These are phyloP conservation scores for Tenthredo livida DNA, from an alignment of 2,888 invertebrate genomes.

Conservation along the genomic window DNA sequence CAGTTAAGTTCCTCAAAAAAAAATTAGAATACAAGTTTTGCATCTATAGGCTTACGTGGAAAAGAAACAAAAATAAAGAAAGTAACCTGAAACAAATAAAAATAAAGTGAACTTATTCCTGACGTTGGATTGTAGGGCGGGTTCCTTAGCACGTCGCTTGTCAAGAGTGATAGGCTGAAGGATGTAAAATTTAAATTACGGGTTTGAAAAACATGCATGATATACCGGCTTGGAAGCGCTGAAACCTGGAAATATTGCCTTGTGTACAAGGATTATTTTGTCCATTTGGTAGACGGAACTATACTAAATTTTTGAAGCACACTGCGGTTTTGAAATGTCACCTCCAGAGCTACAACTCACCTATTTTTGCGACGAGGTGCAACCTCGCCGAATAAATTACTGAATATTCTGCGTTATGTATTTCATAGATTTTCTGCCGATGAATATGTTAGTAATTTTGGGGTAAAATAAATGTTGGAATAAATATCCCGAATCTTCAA, in stretches of 20 bases:
- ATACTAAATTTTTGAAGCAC: not conserved
- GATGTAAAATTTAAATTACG: not conserved
- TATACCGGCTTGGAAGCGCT: not conserved
- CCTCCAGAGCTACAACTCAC: not conserved
- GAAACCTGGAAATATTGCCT: not conserved
- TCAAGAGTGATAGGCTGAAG: not conserved
- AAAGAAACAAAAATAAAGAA: not conserved
- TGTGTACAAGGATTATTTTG: not conserved
- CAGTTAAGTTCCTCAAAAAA: no score
- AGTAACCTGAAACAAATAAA: not conserved
- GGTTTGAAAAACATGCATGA: not conserved
- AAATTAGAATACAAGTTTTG: no score
- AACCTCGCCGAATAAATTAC: not conserved
- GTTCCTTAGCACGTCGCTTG: not conserved
- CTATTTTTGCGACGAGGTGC: not conserved
- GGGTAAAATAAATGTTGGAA: no score
- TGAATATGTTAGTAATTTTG: not conserved
- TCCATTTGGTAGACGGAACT: not conserved
- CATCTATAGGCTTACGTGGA: no score
- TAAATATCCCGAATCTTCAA: no score
- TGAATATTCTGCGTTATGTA: not conserved
- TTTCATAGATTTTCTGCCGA: not conserved
- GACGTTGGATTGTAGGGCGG: not conserved
- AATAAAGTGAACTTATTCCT: not conserved
- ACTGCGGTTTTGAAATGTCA: constrained; percentile 14